Conservation (phyloP, 2,888 invertebrate species). For the Eurytoma californica region DNA sequence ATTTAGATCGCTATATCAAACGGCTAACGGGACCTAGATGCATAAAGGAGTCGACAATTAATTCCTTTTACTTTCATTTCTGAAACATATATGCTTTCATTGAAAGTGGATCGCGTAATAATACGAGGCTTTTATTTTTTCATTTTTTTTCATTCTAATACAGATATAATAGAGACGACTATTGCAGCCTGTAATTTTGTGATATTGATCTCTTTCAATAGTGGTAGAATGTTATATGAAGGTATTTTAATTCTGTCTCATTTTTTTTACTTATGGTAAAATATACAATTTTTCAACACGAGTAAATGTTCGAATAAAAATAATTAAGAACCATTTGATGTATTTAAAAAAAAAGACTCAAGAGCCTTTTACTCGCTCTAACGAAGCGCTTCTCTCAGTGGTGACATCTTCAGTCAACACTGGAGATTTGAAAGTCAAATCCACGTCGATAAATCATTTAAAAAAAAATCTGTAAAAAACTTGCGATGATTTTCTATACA, state of each 20-base stretch:
- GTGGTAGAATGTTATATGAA: no score
- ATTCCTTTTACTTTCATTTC: conserved; percentile 38
- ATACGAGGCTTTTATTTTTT: conserved; percentile 10
- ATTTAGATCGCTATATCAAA: conserved; percentile 7
- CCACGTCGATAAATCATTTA: conserved; percentile 37
- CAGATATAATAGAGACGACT: no score
- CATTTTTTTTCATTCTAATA: not conserved
- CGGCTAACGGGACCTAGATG: not conserved
- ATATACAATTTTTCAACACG: no score
- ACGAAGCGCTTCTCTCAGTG: not conserved
- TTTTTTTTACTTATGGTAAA: no score
- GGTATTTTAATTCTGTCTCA: no score
- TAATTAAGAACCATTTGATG: no score
- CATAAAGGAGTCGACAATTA: conserved; percentile 20
- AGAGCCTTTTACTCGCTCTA: not conserved
- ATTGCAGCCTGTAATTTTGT: no score
- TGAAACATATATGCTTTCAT: conserved; percentile 2
- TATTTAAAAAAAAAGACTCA: no score
- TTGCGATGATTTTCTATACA: no score
- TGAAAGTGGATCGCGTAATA: conserved; percentile 19
- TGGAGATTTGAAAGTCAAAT: conserved; percentile 9
- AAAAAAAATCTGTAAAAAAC: not conserved
- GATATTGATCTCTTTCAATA: no score
- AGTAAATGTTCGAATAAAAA: no score
- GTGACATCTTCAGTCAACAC: conserved; percentile 40